Evolutionary conservation across 2,888 invertebrate species (phyloP).

Genomic region (Megalurothrips usitatus): DNA sequence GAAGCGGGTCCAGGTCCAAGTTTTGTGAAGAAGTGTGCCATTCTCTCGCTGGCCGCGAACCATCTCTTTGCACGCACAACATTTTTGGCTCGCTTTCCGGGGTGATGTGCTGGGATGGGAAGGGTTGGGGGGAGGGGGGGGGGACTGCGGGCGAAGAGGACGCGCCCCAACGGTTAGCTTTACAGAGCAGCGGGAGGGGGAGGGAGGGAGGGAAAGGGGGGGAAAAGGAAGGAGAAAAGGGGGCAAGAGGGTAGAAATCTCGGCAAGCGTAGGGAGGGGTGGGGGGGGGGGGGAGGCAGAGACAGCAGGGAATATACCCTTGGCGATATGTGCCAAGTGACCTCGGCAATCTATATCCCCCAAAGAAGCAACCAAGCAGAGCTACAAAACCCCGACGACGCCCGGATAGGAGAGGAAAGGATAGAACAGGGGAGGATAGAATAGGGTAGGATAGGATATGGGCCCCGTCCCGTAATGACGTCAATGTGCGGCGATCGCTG

Average conservation of each 20-base stretch:
- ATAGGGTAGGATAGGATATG: not conserved
- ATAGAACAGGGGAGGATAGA: not conserved
- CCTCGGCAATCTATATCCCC: conserved; percentile 17
- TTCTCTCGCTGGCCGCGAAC: not conserved
- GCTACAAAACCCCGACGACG: not conserved
- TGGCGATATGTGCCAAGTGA: conserved; percentile 19
- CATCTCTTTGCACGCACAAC: conserved; percentile 1
- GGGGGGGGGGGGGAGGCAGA: not conserved
- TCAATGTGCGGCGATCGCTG: no score
- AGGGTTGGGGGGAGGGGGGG: not conserved
- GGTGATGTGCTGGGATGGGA: not conserved
- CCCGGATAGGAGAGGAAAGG: not conserved
- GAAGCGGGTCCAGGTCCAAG: not conserved
- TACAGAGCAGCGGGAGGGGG: not conserved
- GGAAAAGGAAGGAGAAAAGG: not conserved
- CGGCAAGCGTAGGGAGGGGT: not conserved
- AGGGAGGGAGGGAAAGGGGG: not conserved
- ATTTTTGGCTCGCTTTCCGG: conserved; percentile 4
- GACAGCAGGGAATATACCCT: not conserved
- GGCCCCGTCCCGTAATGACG: no score
- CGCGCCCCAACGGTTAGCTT: not conserved
- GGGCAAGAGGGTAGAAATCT: not conserved
- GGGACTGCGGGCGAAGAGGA: not conserved
- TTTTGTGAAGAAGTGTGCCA: not conserved
- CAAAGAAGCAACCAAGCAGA: not conserved